These are phyloP conservation scores for Pollimyrus isidori DNA, from an alignment of 2,113 vertebrate species.

Conservation along the genomic window DNA sequence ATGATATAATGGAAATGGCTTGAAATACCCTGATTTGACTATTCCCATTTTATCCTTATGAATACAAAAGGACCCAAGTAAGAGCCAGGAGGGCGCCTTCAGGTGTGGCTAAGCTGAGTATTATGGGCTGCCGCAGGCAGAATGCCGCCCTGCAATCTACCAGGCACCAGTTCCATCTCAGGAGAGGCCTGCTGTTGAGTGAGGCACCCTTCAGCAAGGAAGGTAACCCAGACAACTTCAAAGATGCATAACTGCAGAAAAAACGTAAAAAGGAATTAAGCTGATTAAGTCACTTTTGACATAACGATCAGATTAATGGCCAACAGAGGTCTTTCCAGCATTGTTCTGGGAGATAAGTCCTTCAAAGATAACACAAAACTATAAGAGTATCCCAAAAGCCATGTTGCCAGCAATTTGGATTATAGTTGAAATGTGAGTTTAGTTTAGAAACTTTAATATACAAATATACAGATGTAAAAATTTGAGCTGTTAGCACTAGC, in stretches of 20 bases:
- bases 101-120: not conserved
- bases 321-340: not conserved
- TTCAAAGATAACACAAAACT: not conserved
- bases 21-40: not conserved
- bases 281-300: not conserved
- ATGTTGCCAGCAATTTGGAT: not conserved
- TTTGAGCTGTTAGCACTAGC: not conserved
- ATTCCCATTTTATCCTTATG: not conserved
- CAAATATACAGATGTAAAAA: not conserved
- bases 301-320: not conserved
- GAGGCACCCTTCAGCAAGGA: not conserved
- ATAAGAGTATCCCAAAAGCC: not conserved
- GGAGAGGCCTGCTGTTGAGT: not conserved
- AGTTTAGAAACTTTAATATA: slow-evolving; percentile 20
- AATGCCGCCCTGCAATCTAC: not conserved
- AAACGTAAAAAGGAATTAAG: not conserved
- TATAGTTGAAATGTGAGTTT: not conserved
- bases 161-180: not conserved
- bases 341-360: not conserved
- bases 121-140: not conserved
- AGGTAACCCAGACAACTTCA: not conserved
- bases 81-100: not conserved
- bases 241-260: not conserved
- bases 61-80: not conserved
- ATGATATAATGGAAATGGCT: not conserved